Base-by-base conservation (phyloP, 2,888 invertebrate species). In the Agriotes lineatus region DNA sequence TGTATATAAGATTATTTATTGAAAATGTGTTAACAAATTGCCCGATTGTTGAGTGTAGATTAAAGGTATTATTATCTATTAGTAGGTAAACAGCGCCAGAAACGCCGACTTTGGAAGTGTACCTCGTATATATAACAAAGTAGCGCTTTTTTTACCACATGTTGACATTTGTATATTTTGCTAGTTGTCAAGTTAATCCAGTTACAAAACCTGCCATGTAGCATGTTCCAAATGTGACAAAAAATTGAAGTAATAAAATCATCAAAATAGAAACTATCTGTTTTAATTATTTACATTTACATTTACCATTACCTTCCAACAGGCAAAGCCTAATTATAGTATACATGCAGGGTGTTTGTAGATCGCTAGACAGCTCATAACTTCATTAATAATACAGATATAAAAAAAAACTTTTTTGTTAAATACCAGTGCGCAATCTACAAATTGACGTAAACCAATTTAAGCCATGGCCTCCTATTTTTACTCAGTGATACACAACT, bases 91-190 rank as follows among this genome's bases (percentile, higher is more conserved):
- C 25, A 18, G 33, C 33, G 52, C 25, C 25, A n/a, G 52, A 18
- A 52, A 4, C 18, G 18, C 14, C 16, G 14, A 9, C 7, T 18
- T 30, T 30, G 12, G 10, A 52, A 9, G 30, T 5, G 14, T n/a
- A 48, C 4, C 20, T 19, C 1, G 4, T 20, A 25, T 50, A 16
- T 16, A 2, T 12, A 3, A 52, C n/a, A 18, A n/a, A 10, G 0
- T 25, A 25, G 16, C 33, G 52, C 52, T 52, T 33, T 1, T n/a
- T 42, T 14, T 42, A 14, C 42, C 16, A 16, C 16, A 9, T 52
- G 52, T 52, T 52, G 25, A 52, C 52, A 18, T 60, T 60, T 60
- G 59, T 60, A 60, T 45, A 60, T 60, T 58, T 60, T 60, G 59
- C 59, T 45, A 60, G 35, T 52, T 58, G 58, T 44, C 33, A 60